Percentiles rank a stretch among this genome's conserved stretches.
Evolutionary conservation across 2,888 invertebrate genomes (phyloP).

Genomic region (Acanthopleura granulata): DNA sequence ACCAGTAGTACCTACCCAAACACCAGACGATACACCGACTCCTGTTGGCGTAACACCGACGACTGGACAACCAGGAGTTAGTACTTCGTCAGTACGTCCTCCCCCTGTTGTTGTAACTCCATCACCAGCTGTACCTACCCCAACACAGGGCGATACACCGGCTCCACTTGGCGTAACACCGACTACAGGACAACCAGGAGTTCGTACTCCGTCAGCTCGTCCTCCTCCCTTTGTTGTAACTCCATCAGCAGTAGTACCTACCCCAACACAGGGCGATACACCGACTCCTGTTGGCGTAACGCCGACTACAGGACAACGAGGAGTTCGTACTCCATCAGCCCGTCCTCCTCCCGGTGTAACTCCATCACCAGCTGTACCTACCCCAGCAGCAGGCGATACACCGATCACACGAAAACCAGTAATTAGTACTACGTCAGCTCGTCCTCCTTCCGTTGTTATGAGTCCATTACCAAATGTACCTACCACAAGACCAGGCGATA

Average conservation of each 20-base stretch:
- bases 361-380: neutral
- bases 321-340: neutral
- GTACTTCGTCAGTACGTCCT: neutral
- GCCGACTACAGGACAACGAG: neutral
- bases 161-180: neutral
- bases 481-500: too few relatives aligned
- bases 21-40: neutral
- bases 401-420: too few relatives aligned
- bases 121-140: neutral
- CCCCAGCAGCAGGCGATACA: neutral
- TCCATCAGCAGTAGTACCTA: neutral
- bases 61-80: neutral
- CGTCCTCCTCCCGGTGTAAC: neutral
- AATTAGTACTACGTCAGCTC: too few relatives aligned
- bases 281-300: neutral
- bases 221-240: neutral
- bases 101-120: neutral
- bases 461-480: too few relatives aligned
- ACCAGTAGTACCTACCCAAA: neutral
- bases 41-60: neutral
- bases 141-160: neutral
- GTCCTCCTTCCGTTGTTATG: too few relatives aligned
- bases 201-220: neutral
- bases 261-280: neutral
- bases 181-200: neutral